Conservation (phyloP, 2,797 vertebrate species). For the Paramormyrops hopkinsi region DNA sequence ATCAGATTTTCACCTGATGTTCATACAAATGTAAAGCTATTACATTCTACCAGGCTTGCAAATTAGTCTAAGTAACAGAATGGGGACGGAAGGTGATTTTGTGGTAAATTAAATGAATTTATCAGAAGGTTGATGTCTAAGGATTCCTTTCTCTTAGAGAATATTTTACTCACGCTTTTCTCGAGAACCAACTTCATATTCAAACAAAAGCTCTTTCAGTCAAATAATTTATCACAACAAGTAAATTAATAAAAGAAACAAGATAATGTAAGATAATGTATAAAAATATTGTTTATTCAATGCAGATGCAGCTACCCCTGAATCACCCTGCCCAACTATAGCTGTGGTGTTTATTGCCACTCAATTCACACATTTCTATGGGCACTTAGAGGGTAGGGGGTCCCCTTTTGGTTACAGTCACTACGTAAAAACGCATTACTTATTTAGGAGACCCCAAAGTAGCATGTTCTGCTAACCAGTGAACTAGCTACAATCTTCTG, state of each 20-base stretch:
- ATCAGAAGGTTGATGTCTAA: not conserved
- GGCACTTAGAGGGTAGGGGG: not conserved
- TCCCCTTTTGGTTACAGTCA: not conserved
- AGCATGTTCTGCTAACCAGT: not conserved
- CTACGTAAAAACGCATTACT: not conserved
- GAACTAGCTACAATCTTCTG: not conserved
- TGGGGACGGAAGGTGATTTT: not conserved
- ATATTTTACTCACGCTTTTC: not conserved
- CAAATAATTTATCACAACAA: not conserved
- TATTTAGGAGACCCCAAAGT: not conserved
- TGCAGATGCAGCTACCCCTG: not conserved
- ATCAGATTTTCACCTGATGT: not conserved
- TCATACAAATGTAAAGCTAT: slow-evolving; percentile 10
- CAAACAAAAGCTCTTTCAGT: not conserved
- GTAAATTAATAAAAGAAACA: not conserved
- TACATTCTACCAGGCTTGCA: not conserved
- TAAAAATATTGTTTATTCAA: not conserved
- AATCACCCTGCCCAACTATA: not conserved
- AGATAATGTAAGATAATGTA: not conserved
- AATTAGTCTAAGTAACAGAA: slow-evolving; percentile 9
- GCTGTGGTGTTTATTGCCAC: not conserved
- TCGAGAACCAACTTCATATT: not conserved
- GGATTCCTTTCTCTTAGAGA: not conserved
- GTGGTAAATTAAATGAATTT: not conserved
- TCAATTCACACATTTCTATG: not conserved